Evolutionary conservation across 2,113 vertebrate genomes (phyloP), one percentile per base, ranked within the genome.

Genomic region (Epinephelus cyanopodus): DNA sequence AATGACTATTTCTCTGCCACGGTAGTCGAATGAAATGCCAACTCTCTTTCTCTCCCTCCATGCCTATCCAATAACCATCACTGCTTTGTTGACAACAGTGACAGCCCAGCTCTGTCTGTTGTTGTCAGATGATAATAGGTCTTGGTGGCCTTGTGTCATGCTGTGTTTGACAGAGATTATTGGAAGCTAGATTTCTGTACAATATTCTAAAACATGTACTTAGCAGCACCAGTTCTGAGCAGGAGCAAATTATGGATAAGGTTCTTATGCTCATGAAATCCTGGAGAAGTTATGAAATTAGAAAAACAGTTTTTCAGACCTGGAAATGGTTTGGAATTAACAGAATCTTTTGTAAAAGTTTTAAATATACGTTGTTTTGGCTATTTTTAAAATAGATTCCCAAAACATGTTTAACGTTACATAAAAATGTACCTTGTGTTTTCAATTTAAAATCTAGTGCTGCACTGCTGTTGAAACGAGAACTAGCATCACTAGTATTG

Each of bases 131-230:
- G 37, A 25, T 66, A 54, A 60, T 60, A 45, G 47, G 33, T 12
- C 25, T 66, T 11, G 33, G 60, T 75, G 42, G 33, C 61, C 50
- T 50, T 57, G 15, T 82, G 58, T 70, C 39, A 58, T 68, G 37
- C 47, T 63, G 52, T 58, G 64, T 70, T 15, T 84, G 63, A 84
- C 61, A 66, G n/a, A 58, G n/a, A 53, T 77, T 57, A 39, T 33
- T 48, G 15, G 19, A 70, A 76, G 60, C 19, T 64, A 50, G 19
- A 73, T 48, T 37, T 65, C 21, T 25, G 39, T 18, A 19, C 18
- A 50, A 50, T 39, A 68, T 39, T 52, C 11, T 42, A 15, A 52
- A 70, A 33, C 8, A 53, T 53, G 37, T 18, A 19, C 17, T 18
- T 29, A 58, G 11, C 53, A 60, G 4, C 2, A 1, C 21, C 6